phyloP scores from a whole-genome alignment of 2,888 invertebrate genomes.

The Lymantria monacha region DNA sequence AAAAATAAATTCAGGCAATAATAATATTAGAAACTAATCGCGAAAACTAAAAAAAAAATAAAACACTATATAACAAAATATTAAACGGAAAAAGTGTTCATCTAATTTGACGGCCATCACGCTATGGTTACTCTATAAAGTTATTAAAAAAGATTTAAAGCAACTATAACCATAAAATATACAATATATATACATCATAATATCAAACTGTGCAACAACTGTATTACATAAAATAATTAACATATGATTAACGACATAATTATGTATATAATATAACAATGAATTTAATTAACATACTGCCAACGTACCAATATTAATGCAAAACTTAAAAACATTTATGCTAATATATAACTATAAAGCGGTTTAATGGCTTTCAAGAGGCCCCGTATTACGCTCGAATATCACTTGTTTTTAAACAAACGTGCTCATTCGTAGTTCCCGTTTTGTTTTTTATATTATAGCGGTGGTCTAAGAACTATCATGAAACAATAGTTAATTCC shows the following conservation, averaged over 20 bases:
- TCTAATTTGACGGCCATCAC: no score
- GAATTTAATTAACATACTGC: background rate
- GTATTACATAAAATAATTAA: background rate
- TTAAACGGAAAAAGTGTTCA: no score
- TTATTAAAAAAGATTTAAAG: background rate
- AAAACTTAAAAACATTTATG: background rate
- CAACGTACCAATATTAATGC: background rate
- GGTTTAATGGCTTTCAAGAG: background rate
- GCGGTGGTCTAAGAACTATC: no score
- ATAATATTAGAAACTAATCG: no score
- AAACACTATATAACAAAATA: no score
- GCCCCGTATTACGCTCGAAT: background rate
- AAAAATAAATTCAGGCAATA: no score
- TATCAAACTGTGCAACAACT: background rate
- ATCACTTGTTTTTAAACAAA: background rate
- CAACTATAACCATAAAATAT: background rate
- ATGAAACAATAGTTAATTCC: no score
- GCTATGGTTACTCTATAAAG: background rate
- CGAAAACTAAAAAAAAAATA: no score
- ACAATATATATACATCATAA: background rate
- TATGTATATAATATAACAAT: background rate
- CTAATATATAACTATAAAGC: background rate
- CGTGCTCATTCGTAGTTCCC: background rate
- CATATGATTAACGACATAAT: background rate
- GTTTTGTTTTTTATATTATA: no score